Percentiles rank a stretch among this genome's conserved stretches.
These are phyloP conservation scores for Atopsyche davidsoni DNA, from an alignment of 1,140 invertebrate species.

Conservation along the genomic window DNA sequence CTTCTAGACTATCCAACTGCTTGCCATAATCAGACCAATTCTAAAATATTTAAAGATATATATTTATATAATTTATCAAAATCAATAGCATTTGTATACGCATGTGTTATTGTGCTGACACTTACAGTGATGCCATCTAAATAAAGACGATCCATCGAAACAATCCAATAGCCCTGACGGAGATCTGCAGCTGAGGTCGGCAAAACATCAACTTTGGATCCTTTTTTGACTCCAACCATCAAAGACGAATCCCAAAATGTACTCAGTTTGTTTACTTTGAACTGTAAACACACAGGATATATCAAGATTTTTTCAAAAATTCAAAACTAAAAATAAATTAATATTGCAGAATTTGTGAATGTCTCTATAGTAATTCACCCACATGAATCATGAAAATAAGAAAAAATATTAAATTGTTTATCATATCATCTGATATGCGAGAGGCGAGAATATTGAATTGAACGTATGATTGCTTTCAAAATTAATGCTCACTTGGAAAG, in stretches of 20 bases:
- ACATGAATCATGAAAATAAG: no score
- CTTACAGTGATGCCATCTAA: conserved; percentile 18
- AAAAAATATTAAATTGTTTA: no score
- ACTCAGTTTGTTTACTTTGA: conserved; percentile 18
- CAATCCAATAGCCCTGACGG: conserved; percentile 26
- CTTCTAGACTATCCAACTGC: conserved; percentile 11
- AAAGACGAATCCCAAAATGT: conserved; percentile 14
- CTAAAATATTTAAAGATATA: conserved; percentile 11
- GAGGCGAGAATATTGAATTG: no score
- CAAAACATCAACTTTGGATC: not conserved
- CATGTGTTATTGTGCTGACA: not conserved
- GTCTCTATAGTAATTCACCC: no score
- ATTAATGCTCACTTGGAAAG: no score
- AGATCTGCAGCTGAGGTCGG: conserved; percentile 18
- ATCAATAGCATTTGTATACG: not conserved
- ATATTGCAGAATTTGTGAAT: not conserved
- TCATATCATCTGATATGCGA: no score
- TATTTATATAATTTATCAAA: not conserved
- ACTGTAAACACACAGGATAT: conserved; percentile 6
- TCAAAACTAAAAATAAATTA: not conserved
- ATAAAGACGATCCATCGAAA: conserved; percentile 22
- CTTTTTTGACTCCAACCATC: conserved; percentile 16
- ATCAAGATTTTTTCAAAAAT: not conserved
- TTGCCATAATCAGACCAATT: conserved; percentile 23
- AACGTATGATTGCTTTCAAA: no score